Evolutionary conservation across 2,888 invertebrate species (phyloP).

Genomic region (Apodemia hepburni): DNA sequence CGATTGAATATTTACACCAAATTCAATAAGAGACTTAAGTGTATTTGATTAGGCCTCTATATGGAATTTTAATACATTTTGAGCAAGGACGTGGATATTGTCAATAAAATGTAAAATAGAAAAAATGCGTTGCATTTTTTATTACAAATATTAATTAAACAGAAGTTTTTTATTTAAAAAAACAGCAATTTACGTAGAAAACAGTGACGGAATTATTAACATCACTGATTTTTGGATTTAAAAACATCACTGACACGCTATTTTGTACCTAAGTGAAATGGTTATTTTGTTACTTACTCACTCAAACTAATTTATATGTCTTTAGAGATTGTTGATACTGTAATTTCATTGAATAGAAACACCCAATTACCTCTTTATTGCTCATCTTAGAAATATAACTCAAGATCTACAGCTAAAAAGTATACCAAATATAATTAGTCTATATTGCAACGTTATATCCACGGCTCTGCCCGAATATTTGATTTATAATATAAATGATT

Average conservation of each 20-base stretch:
- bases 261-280: no score
- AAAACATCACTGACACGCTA: background rate
- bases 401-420: background rate
- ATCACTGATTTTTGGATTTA: no score
- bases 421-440: no score
- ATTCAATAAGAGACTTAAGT: conserved; percentile 16
- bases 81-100: conserved; percentile 3
- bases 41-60: conserved; percentile 30
- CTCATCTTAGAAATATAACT: background rate
- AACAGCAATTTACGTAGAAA: no score
- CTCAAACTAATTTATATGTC: no score
- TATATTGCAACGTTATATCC: background rate
- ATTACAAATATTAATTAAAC: background rate
- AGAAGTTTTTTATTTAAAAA: no score
- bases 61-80: conserved; percentile 16
- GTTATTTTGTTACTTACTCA: no score
- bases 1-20: conserved; percentile 22
- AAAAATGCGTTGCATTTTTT: background rate
- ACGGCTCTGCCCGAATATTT: background rate
- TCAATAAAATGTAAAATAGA: background rate
- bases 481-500: background rate
- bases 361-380: no score
- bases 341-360: no score
- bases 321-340: no score
- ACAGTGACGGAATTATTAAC: background rate